These are phyloP conservation scores for Halictus ligatus DNA, from an alignment of 2,888 invertebrate species.

Conservation along the genomic window DNA sequence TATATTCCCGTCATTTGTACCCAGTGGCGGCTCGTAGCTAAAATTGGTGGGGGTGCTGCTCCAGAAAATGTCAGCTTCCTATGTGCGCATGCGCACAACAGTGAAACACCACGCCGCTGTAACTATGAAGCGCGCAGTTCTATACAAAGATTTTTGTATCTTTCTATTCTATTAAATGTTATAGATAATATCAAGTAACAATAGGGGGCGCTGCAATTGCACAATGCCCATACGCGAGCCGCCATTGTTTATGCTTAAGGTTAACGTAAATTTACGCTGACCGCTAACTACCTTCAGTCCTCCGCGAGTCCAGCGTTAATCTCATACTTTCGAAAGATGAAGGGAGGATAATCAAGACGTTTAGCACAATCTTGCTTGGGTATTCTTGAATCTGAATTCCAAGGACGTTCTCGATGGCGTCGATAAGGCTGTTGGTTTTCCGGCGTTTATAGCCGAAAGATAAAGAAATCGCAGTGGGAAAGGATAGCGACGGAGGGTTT, in stretches of 20 bases:
- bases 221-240: too few relatives aligned
- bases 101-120: too few relatives aligned
- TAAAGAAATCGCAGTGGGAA: slow-evolving; percentile 17
- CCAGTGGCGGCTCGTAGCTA: too few relatives aligned
- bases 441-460: neutral
- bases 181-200: too few relatives aligned
- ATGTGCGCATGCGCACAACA: too few relatives aligned
- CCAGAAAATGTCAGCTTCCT: too few relatives aligned
- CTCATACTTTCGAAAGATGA: neutral
- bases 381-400: slow-evolving; percentile 26
- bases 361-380: slow-evolving; percentile 8
- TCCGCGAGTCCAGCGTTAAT: neutral
- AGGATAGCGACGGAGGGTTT: neutral
- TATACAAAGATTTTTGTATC: too few relatives aligned
- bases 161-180: too few relatives aligned
- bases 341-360: neutral
- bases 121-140: too few relatives aligned
- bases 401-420: slow-evolving; percentile 34
- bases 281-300: neutral
- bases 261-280: neutral
- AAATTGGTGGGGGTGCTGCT: too few relatives aligned
- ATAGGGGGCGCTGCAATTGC: too few relatives aligned
- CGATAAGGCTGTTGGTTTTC: slow-evolving; percentile 35
- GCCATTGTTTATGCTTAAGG: too few relatives aligned
- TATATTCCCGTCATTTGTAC: neutral